Base-by-base conservation (phyloP, 2,888 invertebrate genomes). In the Idaea straminata region DNA sequence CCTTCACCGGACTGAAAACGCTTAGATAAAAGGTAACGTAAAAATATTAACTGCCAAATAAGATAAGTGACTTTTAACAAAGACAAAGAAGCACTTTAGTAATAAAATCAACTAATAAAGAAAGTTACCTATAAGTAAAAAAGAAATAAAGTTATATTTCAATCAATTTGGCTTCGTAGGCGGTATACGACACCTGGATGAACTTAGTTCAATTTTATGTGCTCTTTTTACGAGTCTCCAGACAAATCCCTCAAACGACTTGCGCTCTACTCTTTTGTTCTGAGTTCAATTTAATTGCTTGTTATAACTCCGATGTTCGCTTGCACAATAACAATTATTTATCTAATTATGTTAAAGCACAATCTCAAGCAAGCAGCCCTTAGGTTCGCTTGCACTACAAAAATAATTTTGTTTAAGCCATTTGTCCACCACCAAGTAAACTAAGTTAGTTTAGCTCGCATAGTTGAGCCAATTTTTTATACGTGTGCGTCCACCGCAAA, bases 251-350 rank as follows among this genome's bases (percentile, higher is more conserved):
- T 74, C 72, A 72, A 76, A 77, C 80, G 76, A 74, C 75, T 72
- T 70, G 66, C 70, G 72, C 71, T 74, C 74, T 81, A 77, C 75
- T 71, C 72, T 71, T 81, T 80, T 80, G 82, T 81, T 78, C 74
- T 47, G 47, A 47, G 47, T 47, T 47, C 47, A 47, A 47, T 47
- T 13, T 47, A 47, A 47, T 47, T 47, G 47, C 47, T 47, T 47
- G 47, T 10, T 47, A 47, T 13, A 47, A 6, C 47, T 47, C 5
- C 10, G 0, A 25, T 47, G 47, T 13, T 47, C 10, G 7, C 13
- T 36, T 36, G 5, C 4, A 1, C 36, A 7, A 36, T 36, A 36
- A 1, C 1, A 36, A 36, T 36, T 36, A 36, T 25, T 25, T 25
- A 3, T 1, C 25, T 25, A 25, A 25, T 25, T 25, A 25, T 25